These are phyloP conservation scores for Drosophila pegasa DNA, from an alignment of 2,888 invertebrate species.

Conservation along the genomic window DNA sequence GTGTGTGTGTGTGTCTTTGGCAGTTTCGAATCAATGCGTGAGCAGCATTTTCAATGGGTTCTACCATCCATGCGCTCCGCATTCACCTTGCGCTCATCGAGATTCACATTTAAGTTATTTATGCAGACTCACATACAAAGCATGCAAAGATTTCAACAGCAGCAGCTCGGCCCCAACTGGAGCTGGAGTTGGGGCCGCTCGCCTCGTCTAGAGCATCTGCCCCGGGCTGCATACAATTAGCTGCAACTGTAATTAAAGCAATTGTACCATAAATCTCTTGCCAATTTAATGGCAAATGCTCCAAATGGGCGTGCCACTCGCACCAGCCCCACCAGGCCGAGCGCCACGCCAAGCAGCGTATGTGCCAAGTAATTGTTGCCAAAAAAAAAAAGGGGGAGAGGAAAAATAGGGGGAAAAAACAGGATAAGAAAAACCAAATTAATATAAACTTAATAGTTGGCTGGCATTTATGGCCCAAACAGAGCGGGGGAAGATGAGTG, in stretches of 20 bases:
- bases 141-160: conserved; percentile 66
- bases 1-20: conserved; percentile 23
- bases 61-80: conserved; percentile 22
- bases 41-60: conserved; percentile 68
- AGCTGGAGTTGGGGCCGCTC: conserved; percentile 31
- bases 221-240: conserved; percentile 73
- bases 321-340: conserved; percentile 7
- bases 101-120: conserved; percentile 61
- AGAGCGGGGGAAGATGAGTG: conserved; percentile 5
- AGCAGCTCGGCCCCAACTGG: conserved; percentile 5
- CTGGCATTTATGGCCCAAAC: conserved; percentile 68
- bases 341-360: conserved; percentile 15
- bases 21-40: conserved; percentile 65
- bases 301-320: conserved; percentile 29
- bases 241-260: conserved; percentile 80
- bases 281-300: conserved; percentile 68
- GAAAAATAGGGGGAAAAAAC: conserved; percentile 46
- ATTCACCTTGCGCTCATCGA: conserved; percentile 30
- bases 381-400: conserved; percentile 43
- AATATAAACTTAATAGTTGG: conserved; percentile 81
- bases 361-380: conserved; percentile 61
- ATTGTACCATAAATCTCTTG: conserved; percentile 78
- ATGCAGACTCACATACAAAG: conserved; percentile 76
- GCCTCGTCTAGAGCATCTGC: conserved; percentile 65
- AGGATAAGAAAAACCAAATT: conserved; percentile 57